A percentile compares a stretch with the other conserved stretches of the same genome.
Conservation (phyloP, 2,113 vertebrate genomes). For the Stegostoma tigrinum region DNA sequence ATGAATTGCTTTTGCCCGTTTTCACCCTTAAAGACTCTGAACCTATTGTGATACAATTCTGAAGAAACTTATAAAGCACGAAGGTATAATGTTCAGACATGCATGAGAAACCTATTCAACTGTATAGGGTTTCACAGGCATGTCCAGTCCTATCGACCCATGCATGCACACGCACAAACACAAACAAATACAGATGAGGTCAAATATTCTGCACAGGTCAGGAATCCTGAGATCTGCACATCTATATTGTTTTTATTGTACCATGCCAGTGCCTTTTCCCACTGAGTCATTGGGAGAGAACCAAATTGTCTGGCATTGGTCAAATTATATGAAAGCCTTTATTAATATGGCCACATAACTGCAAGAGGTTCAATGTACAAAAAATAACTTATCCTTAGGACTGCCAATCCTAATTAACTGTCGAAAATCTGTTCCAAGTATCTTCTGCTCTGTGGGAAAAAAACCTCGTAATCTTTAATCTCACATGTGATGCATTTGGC, state of each 20-base stretch:
- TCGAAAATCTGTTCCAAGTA: constrained; percentile 21
- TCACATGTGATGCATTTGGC: background rate
- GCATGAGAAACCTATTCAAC: background rate
- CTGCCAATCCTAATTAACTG: constrained; percentile 4
- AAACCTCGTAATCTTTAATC: constrained; percentile 7
- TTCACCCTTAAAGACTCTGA: background rate
- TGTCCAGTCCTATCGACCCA: background rate
- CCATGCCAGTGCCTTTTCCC: background rate
- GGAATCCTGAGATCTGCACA: background rate
- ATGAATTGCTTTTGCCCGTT: background rate
- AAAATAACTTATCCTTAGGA: background rate
- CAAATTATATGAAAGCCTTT: background rate
- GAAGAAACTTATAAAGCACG: background rate
- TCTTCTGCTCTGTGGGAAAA: constrained; percentile 25
- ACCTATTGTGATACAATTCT: too few relatives aligned
- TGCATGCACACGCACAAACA: background rate
- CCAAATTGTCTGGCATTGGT: background rate
- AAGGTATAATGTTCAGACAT: background rate
- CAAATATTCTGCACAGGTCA: background rate
- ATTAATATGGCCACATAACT: constrained; percentile 1
- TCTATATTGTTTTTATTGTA: background rate
- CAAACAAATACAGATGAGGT: background rate
- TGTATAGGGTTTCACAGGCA: background rate
- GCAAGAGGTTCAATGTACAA: background rate
- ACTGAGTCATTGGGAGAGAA: background rate